Base-by-base conservation (phyloP, 2,113 vertebrate genomes). In the Ctenomys sociabilis region DNA sequence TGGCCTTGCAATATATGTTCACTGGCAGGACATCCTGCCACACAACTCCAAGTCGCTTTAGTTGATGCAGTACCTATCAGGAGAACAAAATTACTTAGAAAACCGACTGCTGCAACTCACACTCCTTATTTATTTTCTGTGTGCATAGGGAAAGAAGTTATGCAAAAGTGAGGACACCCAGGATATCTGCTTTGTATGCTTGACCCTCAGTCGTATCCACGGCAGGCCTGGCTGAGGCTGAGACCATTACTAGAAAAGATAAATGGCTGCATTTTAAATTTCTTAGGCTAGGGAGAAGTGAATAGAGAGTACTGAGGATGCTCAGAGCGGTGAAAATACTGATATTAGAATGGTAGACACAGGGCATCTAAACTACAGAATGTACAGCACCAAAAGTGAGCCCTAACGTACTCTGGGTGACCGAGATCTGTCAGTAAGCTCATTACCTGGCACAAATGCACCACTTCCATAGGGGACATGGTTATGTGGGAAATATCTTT, bases 1-100 rank as follows among this genome's bases (percentile, higher is more conserved):
- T 99, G 2, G 99, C 99, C 98, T 99, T 99, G 98, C 99, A 99
- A 95, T 99, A 99, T 70, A 99, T 98, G 8, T 98, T 99, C 81
- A 99, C 99, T 0, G 99, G 99, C 2, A 99, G 98, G 26, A 99
- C 99, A 4, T 99, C 99, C 97, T 99, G 99, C 99, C 99, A 99
- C 89, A 99, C 99, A 24, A 98, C 98, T 5, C 99, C 99, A 96
- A 99, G 97, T 66, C 99, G 98, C 95, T 98, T 99, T 90, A 99
- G 84, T 96, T 99, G 99, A 92, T 99, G 99, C 96, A 99, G 97
- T 1, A 99, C 99, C 99, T 99, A 96, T 80, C 98, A 97, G 73
- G 40, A 12, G 96, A 94, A 94, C 0, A 82, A 1, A 91, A 57
- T 26, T 89, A 68, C 90, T 96, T 75, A 94, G 35, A 93, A 91